Evolutionary conservation across 2,113 vertebrate species (phyloP), one percentile per base, ranked within the genome.

Genomic region (Seriola rivoliana): DNA sequence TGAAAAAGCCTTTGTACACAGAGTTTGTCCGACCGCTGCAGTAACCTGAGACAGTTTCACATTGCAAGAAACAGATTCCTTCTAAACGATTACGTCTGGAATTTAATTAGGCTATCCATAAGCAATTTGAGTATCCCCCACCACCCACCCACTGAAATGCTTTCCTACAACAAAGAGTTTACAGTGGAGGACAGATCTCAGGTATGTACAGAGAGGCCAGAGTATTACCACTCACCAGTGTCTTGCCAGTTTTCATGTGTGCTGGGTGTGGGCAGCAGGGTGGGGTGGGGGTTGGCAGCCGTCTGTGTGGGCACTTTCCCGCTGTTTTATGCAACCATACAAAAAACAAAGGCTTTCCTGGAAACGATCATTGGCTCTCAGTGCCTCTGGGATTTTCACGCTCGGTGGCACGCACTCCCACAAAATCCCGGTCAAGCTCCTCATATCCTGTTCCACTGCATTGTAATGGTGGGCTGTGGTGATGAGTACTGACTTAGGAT

Each of bases 101-200:
- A 90, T 90, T 89, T 81, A 68, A 87, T 87, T 76, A 76, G 11
- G 13, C 70, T 50, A 32, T 59, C 50, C 59, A 75, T 66, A 36
- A 40, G 38, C 52, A 81, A 57, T 71, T n/a, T 74, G 59, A 73
- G 75, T 21, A 62, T 57, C 70, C 57, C 34, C 34, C 48, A 4
- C 44, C 34, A 7, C 7, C 55, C 14, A 19, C 38, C 67, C 36
- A 38, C 44, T 38, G 25, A 50, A 63, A 52, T 62, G 54, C 40
- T 59, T 73, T 68, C 8, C 78, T 55, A 76, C 74, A 68, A 72
- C 78, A 62, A 76, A 60, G 80, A 54, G 42, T 65, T 74, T 69
- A 66, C 65, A 66, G 64, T 16, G 58, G 34, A 70, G 66, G 60
- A 73, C 5, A 23, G 55, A 48, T 85, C 55, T 50, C 69, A 80